Evolutionary conservation across 2,888 invertebrate species (phyloP).

Genomic region (Eristalinus aeneus): DNA sequence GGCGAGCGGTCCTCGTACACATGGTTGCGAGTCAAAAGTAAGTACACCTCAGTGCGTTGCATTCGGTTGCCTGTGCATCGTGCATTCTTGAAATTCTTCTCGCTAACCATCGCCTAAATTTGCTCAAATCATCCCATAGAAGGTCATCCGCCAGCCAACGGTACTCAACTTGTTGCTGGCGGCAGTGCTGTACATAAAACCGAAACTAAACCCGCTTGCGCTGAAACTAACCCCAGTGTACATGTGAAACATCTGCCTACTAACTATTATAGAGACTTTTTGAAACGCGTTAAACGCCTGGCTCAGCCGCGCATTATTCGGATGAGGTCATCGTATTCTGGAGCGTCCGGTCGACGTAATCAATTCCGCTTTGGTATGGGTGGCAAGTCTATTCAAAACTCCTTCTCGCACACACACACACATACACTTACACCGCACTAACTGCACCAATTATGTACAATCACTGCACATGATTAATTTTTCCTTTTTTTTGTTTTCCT

Average conservation of each 20-base stretch:
- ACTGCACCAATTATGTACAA: constrained; percentile 36
- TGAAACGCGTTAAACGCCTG: constrained; percentile 81
- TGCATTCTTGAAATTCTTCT: constrained; percentile 18
- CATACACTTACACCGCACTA: constrained; percentile 7
- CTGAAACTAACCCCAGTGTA: constrained; percentile 69
- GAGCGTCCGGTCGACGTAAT: constrained; percentile 78
- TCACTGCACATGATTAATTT: no score
- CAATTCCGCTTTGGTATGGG: constrained; percentile 84
- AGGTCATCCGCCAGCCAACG: constrained; percentile 57
- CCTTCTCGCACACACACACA: background rate
- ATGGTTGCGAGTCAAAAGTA: constrained; percentile 97
- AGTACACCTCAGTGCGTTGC: constrained; percentile 81
- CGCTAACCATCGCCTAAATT: constrained; percentile 21
- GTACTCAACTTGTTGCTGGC: constrained; percentile 60
- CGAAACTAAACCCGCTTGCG: constrained; percentile 55
- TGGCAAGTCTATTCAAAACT: constrained; percentile 70
- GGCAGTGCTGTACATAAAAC: constrained; percentile 55
- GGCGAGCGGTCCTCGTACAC: constrained; percentile 94
- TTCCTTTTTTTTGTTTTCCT: background rate
- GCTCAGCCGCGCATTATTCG: constrained; percentile 83
- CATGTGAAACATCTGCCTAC: constrained; percentile 63
- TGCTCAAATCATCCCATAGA: constrained; percentile 63
- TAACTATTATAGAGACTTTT: constrained; percentile 71
- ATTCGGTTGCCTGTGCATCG: background rate
- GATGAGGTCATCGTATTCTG: constrained; percentile 81